Base-by-base conservation (phyloP, 2,888 invertebrate species). In the Andricus quercusramuli region DNA sequence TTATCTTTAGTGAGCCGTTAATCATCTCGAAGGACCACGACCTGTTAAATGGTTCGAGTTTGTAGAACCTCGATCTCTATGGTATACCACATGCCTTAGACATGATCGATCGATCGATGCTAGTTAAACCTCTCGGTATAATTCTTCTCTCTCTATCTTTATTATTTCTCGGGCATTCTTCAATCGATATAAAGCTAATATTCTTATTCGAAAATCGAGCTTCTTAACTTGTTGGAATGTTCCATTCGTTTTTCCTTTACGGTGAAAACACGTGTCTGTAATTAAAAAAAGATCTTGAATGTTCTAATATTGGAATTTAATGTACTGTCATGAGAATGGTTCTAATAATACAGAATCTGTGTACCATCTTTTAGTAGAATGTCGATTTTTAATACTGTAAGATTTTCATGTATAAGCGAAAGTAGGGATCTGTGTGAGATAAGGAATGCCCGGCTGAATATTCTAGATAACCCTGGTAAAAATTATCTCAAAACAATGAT, bases 1-100 rank as follows among this genome's bases (percentile, higher is more conserved):
- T 84, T 83, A 84, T 78, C 78, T 81, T 79, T 78, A 70, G 64
- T 68, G 62, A 76, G 80, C 78, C 80, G 66, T 80, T 80, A 80
- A 83, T 79, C 79, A 80, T 80, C 66, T 67, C 80, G 74, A 79
- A 78, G 78, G 77, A 79, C 79, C 64, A 76, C n/a, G 76, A 66
- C 64, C 47, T 68, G 62, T 70, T 68, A 78, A 68, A 70, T 62
- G 66, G 78, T 70, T 78, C 56, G 67, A 51, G 70, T 80, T 77
- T 77, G 67, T 68, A 74, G 41, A 47, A 65, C 65, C 77, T 79
- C 68, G 62, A 59, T 79, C 67, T 56, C 56, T 51, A 56, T 56
- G 64, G 47, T 51, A n/a, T 59, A 47, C 67, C 68, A 59, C 78
- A 79, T 67, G 67, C 66, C 56, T 78, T 56, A 3, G 37, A 62